These are phyloP conservation scores for Diploptera punctata DNA, from an alignment of 2,888 invertebrate species.

Conservation along the genomic window DNA sequence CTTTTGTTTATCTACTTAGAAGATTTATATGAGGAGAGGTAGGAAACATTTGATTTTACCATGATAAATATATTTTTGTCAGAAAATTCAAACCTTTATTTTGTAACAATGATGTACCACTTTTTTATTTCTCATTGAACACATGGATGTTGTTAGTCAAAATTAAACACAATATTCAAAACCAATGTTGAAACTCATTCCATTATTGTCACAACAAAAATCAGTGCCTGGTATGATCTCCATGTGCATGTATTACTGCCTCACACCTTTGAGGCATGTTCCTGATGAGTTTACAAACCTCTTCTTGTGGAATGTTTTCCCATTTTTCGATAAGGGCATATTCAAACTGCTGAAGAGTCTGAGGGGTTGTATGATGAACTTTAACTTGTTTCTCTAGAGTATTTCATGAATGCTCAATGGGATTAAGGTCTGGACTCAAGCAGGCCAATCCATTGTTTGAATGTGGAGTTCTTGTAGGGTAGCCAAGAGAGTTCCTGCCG, in stretches of 20 bases:
- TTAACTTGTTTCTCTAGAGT: neutral
- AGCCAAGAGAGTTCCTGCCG: neutral
- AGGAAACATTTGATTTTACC: no score
- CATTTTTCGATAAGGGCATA: neutral
- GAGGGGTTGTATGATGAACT: neutral
- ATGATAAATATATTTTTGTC: no score
- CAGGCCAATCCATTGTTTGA: constrained; percentile 7
- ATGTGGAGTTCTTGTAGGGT: neutral
- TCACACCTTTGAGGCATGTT: neutral
- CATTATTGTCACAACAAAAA: neutral
- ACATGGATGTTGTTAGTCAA: neutral
- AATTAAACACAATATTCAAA: neutral
- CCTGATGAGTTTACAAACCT: no score
- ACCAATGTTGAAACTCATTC: neutral
- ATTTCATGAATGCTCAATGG: neutral
- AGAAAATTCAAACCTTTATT: neutral
- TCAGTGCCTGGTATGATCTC: neutral
- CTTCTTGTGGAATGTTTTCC: no score
- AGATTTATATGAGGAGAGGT: no score
- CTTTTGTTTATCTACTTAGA: no score
- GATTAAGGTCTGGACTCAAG: neutral
- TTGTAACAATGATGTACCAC: neutral
- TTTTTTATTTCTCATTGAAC: neutral
- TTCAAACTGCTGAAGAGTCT: neutral
- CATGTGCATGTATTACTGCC: no score